phyloP scores from a whole-genome alignment of 2,113 vertebrate species.

The Onychorhynchus coronatus region DNA sequence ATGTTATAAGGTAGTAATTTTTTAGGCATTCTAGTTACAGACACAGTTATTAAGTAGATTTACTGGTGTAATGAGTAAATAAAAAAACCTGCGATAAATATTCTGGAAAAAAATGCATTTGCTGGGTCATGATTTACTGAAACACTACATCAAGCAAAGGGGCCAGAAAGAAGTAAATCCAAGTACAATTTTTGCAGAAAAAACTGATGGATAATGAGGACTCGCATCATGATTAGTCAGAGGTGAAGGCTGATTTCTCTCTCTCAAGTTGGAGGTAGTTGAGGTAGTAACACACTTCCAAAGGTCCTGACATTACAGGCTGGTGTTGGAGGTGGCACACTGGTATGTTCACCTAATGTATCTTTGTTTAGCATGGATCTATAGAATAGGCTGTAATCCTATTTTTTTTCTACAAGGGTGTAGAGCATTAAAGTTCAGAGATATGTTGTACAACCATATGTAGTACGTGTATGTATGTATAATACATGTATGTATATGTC shows the following conservation, averaged over 20 bases:
- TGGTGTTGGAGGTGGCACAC: neutral
- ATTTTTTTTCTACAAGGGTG: neutral
- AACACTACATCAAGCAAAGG: neutral
- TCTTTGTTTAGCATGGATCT: neutral
- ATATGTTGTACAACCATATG: neutral
- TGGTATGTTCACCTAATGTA: neutral
- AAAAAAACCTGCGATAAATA: neutral
- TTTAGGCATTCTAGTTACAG: neutral
- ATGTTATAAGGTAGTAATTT: neutral
- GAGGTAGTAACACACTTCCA: neutral
- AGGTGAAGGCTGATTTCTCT: neutral
- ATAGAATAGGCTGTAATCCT: neutral
- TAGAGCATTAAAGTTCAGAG: neutral
- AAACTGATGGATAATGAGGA: neutral
- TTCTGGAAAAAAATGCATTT: neutral
- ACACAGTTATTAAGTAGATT: neutral
- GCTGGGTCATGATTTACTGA: neutral
- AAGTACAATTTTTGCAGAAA: neutral
- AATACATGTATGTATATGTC: neutral
- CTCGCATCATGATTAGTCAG: neutral
- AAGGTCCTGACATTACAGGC: neutral
- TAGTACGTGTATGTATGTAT: neutral
- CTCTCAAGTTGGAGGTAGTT: neutral
- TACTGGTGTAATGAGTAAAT: neutral
- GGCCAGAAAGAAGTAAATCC: neutral